Conservation (phyloP, 2,113 vertebrate genomes). For the rat (Rattus norvegicus) region GRCr8 NC_086039.1:89693501-89694000, state of each 20-base stretch:
- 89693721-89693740: background rate
- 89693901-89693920: background rate
- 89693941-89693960: no score
- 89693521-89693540: background rate
- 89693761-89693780: background rate
- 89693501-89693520: background rate
- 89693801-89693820: background rate
- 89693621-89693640: background rate
- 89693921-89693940: background rate
- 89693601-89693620: background rate
- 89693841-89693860: background rate
- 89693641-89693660: background rate
- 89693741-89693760: background rate
- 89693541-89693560: background rate
- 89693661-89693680: background rate
- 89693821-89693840: background rate
- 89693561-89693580: background rate
- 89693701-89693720: background rate
- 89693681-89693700: background rate
- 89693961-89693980: background rate
- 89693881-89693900: background rate
- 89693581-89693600: background rate
- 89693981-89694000: accelerated
- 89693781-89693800: background rate
- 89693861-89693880: background rate